phyloP scores from a whole-genome alignment of 2,888 invertebrate species.

The Drosophila paranaensis region DNA sequence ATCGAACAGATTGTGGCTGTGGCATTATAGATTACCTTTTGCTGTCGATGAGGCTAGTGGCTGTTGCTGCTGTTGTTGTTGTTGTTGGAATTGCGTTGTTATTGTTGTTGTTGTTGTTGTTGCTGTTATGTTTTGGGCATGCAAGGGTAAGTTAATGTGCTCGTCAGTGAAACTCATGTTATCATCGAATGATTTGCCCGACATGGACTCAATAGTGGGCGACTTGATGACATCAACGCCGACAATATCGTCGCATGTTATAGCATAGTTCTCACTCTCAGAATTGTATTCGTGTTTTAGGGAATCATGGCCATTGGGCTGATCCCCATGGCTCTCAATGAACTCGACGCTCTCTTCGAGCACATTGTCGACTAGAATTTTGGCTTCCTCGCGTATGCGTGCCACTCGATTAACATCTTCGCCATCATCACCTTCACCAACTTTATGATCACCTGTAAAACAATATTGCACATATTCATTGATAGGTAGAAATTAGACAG shows the following conservation, averaged over 20 bases:
- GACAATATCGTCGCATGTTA: slow-evolving; percentile 83
- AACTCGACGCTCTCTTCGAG: slow-evolving; percentile 84
- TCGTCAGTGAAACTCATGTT: slow-evolving; percentile 84
- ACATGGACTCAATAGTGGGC: slow-evolving; percentile 84
- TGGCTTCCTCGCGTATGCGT: slow-evolving; percentile 83
- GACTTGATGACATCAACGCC: slow-evolving; percentile 84
- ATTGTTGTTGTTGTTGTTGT: slow-evolving; percentile 48
- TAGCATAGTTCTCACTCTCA: slow-evolving; percentile 84
- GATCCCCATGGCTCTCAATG: slow-evolving; percentile 77
- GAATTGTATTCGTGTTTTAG: slow-evolving; percentile 80
- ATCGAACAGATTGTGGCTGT: slow-evolving; percentile 44
- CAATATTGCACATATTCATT: slow-evolving; percentile 75
- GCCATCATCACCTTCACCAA: slow-evolving; percentile 64
- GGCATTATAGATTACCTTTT: slow-evolving; percentile 73
- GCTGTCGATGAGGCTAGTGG: slow-evolving; percentile 52
- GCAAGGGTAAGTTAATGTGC: slow-evolving; percentile 74
- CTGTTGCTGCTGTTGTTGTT: slow-evolving; percentile 43
- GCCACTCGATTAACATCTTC: slow-evolving; percentile 59
- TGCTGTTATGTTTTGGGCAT: slow-evolving; percentile 72
- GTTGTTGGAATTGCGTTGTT: slow-evolving; percentile 64
- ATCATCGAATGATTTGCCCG: slow-evolving; percentile 85
- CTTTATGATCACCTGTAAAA: slow-evolving; percentile 71
- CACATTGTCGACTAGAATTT: slow-evolving; percentile 83
- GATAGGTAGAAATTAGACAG: slow-evolving; percentile 53
- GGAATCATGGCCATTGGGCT: slow-evolving; percentile 69